Conservation (phyloP, 2,888 invertebrate species). For the Athetis lepigone region DNA sequence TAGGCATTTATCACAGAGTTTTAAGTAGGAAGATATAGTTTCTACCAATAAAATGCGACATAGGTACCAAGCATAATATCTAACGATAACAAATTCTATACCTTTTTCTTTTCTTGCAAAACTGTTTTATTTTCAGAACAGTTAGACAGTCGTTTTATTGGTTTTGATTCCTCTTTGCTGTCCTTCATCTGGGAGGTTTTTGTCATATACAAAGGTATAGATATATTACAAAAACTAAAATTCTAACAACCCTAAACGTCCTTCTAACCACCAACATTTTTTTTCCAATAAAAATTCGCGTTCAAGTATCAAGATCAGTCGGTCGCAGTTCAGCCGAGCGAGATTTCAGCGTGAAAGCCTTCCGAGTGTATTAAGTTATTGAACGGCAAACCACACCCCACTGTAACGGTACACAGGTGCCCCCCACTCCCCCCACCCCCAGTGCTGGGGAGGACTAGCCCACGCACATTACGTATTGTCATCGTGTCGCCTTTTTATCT, state of each 20-base stretch:
- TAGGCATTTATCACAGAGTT: constrained; percentile 11
- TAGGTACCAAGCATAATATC: neutral
- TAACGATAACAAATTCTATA: neutral
- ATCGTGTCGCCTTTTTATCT: constrained; percentile 73
- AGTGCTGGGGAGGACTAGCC: constrained; percentile 71
- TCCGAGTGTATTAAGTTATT: constrained; percentile 90
- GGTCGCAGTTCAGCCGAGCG: constrained; percentile 74
- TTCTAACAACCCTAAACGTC: neutral
- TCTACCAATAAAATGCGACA: neutral
- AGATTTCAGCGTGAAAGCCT: constrained; percentile 90
- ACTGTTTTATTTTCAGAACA: neutral
- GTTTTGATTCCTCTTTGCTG: neutral
- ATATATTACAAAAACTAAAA: neutral
- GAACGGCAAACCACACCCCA: constrained; percentile 91
- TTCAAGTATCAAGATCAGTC: constrained; percentile 73
- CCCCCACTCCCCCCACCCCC: constrained; percentile 68
- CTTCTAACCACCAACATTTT: neutral
- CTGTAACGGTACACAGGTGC: constrained; percentile 86
- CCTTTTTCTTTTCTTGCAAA: neutral
- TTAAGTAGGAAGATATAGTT: constrained; percentile 15
- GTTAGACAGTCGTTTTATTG: neutral
- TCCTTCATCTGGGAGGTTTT: neutral
- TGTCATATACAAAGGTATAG: too few relatives aligned
- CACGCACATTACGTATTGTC: constrained; percentile 81
- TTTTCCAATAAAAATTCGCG: constrained; percentile 3